Conservation (phyloP, 2,797 vertebrate species). For the Hypotaenidia okinawae region DNA sequence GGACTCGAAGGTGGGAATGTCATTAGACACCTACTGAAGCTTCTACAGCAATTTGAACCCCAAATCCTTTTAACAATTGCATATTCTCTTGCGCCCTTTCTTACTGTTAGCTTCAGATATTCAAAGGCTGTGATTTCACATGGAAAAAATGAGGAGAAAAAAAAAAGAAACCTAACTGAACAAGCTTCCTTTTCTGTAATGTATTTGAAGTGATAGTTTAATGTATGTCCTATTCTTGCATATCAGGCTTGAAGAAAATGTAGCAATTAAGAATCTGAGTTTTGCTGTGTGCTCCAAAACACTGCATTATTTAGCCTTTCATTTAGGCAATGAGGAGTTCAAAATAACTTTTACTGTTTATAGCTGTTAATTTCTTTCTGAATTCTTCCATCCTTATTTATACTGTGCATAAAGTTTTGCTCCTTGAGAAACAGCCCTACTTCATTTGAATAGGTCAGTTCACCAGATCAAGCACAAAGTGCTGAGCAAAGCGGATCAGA, state of each 20-base stretch:
- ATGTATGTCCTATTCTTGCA: background rate
- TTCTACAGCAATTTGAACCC: background rate
- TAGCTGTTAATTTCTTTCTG: background rate
- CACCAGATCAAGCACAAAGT: background rate
- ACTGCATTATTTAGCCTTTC: background rate
- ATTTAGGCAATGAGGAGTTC: background rate
- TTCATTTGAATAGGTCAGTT: background rate
- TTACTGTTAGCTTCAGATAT: background rate
- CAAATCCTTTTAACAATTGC: background rate
- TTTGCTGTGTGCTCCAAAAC: background rate
- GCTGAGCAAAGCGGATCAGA: background rate
- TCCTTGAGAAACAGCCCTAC: background rate
- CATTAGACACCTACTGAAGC: background rate
- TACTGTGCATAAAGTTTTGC: background rate
- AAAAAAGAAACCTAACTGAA: accelerated
- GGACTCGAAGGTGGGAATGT: background rate
- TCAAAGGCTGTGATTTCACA: background rate
- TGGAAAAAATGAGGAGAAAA: background rate
- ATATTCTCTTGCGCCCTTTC: background rate
- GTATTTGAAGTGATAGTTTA: background rate
- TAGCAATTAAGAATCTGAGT: background rate
- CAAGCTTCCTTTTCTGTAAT: background rate
- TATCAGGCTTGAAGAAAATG: background rate
- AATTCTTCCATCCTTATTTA: background rate
- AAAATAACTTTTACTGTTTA: background rate